Percentiles rank a stretch among this genome's conserved stretches.
Conservation (phyloP, 2,113 vertebrate genomes). For the Serilophus lunatus region DNA sequence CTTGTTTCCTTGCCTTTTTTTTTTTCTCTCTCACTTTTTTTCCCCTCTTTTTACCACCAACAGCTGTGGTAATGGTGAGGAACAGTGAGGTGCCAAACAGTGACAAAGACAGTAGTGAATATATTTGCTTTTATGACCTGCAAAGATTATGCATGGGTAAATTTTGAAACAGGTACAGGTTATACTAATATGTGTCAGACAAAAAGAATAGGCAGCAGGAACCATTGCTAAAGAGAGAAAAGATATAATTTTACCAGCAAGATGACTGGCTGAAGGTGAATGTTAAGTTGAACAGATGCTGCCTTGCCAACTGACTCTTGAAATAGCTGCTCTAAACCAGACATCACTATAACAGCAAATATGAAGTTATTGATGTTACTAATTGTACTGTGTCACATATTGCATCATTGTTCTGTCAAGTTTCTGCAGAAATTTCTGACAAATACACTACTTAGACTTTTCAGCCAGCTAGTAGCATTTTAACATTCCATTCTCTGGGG, state of each 20-base stretch:
- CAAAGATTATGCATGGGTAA: neutral
- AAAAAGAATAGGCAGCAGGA: neutral
- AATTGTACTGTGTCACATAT: conserved; percentile 36
- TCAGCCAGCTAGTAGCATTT: conserved; percentile 22
- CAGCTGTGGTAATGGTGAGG: neutral
- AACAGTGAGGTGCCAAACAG: neutral
- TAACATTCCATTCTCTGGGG: neutral
- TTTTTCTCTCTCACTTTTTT: neutral
- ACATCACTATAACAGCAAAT: neutral
- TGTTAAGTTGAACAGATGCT: neutral
- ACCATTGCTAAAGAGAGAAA: neutral
- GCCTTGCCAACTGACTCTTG: neutral
- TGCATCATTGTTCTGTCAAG: conserved; percentile 38
- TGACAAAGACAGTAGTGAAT: neutral
- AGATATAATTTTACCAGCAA: neutral
- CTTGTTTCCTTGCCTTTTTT: neutral
- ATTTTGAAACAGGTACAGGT: neutral
- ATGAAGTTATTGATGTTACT: conserved; percentile 39
- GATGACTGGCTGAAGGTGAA: neutral
- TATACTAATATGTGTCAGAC: neutral
- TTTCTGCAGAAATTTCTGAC: conserved; percentile 26
- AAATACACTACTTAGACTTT: conserved; percentile 22
- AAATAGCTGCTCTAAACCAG: conserved; percentile 10
- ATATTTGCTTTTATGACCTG: neutral
- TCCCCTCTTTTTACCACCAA: neutral